phyloP scores from a whole-genome alignment of 2,888 invertebrate genomes.

The Baccha elongata region DNA sequence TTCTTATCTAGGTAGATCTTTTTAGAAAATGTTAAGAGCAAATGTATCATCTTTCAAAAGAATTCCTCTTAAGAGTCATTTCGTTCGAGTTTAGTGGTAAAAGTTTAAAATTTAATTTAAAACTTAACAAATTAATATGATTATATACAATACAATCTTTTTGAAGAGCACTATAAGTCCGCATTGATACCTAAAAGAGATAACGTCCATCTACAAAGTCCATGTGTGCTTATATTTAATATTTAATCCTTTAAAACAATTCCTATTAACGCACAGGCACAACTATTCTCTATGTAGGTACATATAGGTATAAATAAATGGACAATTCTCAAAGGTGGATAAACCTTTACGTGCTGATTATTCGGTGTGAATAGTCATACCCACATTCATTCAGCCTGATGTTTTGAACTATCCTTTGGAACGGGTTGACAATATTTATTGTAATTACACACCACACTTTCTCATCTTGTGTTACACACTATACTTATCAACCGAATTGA shows the following conservation, averaged over 20 bases:
- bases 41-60: no score
- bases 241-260: background rate
- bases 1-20: no score
- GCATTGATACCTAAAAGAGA: background rate
- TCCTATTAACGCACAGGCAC: no score
- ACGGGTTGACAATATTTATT: slow-evolving; percentile 10
- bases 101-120: no score
- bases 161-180: background rate
- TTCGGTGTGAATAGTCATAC: background rate
- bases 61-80: no score
- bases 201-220: background rate
- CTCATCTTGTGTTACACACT: background rate
- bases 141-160: background rate
- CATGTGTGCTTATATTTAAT: background rate
- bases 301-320: background rate
- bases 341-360: slow-evolving; percentile 16
- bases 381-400: slow-evolving; percentile 3
- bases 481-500: slow-evolving; percentile 1
- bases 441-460: slow-evolving; percentile 9
- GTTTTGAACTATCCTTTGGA: background rate
- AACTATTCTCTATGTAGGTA: no score
- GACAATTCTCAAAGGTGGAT: background rate
- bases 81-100: no score
- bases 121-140: no score
- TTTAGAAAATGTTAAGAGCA: no score